Evolutionary conservation across 2,113 vertebrate species (phyloP).

Genomic region (Pantherophis guttatus): DNA sequence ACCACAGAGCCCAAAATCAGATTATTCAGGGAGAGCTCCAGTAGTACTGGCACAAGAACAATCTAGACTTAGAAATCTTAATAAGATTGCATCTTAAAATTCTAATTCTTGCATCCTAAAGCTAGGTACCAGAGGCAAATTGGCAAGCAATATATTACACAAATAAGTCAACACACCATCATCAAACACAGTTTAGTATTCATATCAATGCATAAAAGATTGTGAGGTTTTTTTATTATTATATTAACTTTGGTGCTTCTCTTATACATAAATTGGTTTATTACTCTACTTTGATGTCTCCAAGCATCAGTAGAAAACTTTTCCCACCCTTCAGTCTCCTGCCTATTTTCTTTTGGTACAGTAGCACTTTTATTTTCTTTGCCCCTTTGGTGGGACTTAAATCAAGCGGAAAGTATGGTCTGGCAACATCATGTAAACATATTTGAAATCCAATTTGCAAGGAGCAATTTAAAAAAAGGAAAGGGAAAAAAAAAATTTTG

Average conservation of each 20-base stretch:
- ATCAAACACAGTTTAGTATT: not conserved
- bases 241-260: slow-evolving; percentile 4
- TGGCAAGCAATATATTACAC: not conserved
- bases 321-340: not conserved
- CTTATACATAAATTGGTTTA: not conserved
- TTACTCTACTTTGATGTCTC: not conserved
- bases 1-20: not conserved
- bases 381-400: not conserved
- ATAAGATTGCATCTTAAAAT: not conserved
- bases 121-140: not conserved
- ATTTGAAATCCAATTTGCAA: slow-evolving; percentile 1
- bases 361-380: not conserved
- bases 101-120: not conserved
- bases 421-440: not conserved
- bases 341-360: slow-evolving; percentile 9
- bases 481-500: not conserved
- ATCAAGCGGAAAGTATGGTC: not conserved
- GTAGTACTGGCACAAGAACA: not conserved
- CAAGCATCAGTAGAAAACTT: not conserved
- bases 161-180: not conserved
- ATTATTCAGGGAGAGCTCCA: accelerated
- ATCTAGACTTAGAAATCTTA: not conserved
- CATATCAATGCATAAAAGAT: not conserved
- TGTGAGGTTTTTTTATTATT: not conserved
- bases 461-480: not conserved